Evolutionary conservation across 2,888 invertebrate species (phyloP).

Genomic region (Acronicta psi): DNA sequence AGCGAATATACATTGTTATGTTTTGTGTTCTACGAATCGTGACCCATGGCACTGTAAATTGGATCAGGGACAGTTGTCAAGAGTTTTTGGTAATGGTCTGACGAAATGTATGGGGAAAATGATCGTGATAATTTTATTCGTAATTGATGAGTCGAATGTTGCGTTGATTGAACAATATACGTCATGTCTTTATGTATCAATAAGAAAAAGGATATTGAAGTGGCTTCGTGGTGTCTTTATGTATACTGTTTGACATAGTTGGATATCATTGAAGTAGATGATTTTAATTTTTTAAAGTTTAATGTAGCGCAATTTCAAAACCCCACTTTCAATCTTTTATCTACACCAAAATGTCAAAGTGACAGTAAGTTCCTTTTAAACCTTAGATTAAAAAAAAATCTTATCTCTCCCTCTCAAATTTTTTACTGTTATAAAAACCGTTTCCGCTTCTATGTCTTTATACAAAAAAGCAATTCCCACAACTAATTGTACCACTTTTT

Average conservation of each 20-base stretch:
- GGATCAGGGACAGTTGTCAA: constrained; percentile 54
- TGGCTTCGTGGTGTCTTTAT: constrained; percentile 7
- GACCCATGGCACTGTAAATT: constrained; percentile 64
- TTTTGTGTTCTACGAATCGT: constrained; percentile 68
- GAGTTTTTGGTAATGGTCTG: constrained; percentile 39
- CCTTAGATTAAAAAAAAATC: neutral
- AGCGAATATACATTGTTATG: constrained; percentile 54
- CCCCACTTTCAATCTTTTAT: too few relatives aligned
- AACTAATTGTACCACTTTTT: constrained; percentile 34
- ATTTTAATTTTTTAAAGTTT: too few relatives aligned
- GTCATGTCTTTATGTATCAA: constrained; percentile 12
- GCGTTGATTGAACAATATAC: constrained; percentile 19
- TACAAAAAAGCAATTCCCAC: constrained; percentile 29
- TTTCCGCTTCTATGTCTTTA: constrained; percentile 17
- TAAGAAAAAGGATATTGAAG: constrained; percentile 19
- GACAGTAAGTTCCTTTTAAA: too few relatives aligned
- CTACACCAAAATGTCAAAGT: too few relatives aligned
- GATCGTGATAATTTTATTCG: constrained; percentile 17
- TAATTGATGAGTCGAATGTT: constrained; percentile 15
- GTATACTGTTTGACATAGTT: neutral
- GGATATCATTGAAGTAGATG: neutral
- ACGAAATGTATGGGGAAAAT: constrained; percentile 26
- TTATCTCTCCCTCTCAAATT: neutral
- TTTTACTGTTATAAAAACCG: constrained; percentile 11
- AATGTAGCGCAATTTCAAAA: too few relatives aligned